Evolutionary conservation across 2,888 invertebrate genomes (phyloP), one percentile per base, ranked within the genome.

Genomic region (Leucoptera coffeella): DNA sequence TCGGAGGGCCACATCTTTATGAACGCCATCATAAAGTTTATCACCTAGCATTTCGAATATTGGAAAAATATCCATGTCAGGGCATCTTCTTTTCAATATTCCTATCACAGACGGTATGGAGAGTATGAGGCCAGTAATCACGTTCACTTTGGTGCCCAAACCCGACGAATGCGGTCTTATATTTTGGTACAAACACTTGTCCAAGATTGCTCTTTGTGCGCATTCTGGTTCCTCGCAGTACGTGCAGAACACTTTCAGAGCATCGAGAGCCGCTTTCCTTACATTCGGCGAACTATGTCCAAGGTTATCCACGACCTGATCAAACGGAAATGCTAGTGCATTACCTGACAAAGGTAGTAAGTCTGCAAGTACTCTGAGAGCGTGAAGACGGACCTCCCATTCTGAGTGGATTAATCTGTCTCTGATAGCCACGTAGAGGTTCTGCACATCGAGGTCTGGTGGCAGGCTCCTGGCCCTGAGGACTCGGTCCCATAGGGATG

Each of bases 311-410:
- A 89, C 77, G 27, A 89, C 67, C 47, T 84, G 82, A 21, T 79
- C 77, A 65, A 87, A 80, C 29, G 82, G 77, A 31, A 75, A 71
- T 37, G 88, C 82, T 10, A 88, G 71, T 27, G 76, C 75, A 26
- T 77, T 73, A 22, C 77, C 76, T 34, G 87, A 75, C 21, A 85
- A 78, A 3, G 87, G 85, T 25, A 90, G 64, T 2, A 89, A 76
- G 53, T 89, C 88, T 14, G 80, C 79, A 19, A 89, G 73, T 6
- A 90, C 86, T 27, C 87, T 60, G 4, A 89, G 60, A 14, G 88
- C 87, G 50, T 89, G 86, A 35, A 87, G 82, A 7, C 88, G 76
- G 17, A 89, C 87, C 55, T 87, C 86, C 80, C 85, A 84, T 50
- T 89, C 88, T 2, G 86, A 84, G 48, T 85, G 85, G 20, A 77